Evolutionary conservation across 1,140 invertebrate genomes (phyloP).

Genomic region (Stegodyphus mimosarum): DNA sequence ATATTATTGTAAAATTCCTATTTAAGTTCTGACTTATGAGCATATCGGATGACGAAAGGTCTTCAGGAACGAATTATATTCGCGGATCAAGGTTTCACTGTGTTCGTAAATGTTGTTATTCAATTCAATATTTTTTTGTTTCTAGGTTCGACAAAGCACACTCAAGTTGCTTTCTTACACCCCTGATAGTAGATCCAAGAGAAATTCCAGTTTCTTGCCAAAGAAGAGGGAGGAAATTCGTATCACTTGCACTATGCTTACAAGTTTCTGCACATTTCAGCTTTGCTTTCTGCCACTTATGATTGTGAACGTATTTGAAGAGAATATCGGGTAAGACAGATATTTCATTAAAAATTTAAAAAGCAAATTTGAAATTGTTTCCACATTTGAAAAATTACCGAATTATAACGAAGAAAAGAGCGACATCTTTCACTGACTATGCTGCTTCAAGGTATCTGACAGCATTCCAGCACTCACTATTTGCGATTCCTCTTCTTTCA

Average conservation of each 20-base stretch:
- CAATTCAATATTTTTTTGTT: background rate
- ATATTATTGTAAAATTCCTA: too few relatives aligned
- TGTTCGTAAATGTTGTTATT: too few relatives aligned
- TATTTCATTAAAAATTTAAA: background rate
- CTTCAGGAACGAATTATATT: too few relatives aligned
- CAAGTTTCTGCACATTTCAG: slow-evolving; percentile 85
- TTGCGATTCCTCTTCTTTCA: too few relatives aligned
- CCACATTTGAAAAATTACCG: background rate
- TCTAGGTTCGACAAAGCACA: slow-evolving; percentile 23
- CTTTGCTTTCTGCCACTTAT: slow-evolving; percentile 86
- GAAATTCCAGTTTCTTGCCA: slow-evolving; percentile 37
- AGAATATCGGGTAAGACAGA: slow-evolving; percentile 40
- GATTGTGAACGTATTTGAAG: slow-evolving; percentile 79
- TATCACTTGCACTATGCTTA: slow-evolving; percentile 84
- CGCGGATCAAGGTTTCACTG: too few relatives aligned
- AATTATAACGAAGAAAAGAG: background rate
- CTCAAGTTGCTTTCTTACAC: slow-evolving; percentile 3
- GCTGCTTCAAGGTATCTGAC: background rate
- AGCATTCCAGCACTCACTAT: background rate
- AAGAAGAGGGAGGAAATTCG: slow-evolving; percentile 66
- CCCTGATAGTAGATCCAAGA: slow-evolving; percentile 1
- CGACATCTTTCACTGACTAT: background rate
- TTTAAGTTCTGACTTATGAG: too few relatives aligned
- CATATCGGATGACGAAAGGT: too few relatives aligned
- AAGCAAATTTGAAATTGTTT: background rate